Evolutionary conservation across 2,113 vertebrate species (phyloP), one percentile per base, ranked within the genome.

Genomic region (Chionis minor): DNA sequence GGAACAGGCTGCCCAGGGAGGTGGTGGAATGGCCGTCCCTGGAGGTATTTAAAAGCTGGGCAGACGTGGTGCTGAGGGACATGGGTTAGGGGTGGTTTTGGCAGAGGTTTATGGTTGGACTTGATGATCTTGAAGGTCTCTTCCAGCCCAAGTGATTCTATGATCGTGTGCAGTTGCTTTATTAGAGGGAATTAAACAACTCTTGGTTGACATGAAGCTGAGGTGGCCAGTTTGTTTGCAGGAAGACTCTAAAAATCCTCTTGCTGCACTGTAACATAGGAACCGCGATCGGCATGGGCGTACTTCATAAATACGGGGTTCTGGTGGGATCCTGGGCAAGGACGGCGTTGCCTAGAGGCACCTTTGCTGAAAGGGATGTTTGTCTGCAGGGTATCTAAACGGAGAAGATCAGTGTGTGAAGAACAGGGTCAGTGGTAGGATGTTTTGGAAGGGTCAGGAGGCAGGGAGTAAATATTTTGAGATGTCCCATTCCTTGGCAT

Each of bases 261-360:
- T 67, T 58, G 49, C 45, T 70, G 27, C 20, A 24, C 45, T 2
- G 0, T n/a, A 65, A 65, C 6, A 3, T 0, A 56, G 63, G 49
- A 80, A 10, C 28, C 42, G 11, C 14, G 47, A 24, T 10, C 54
- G 74, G 27, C 18, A 15, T 0, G 14, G 27, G 32, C 4, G 0
- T 2, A 2, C 21, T 65, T 27, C 7, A 38, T 56, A 40, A 47
- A 27, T 18, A 4, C 0, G 20, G 18, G 20, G 14, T 52, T 45
- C 38, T 9, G 21, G 14, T 33, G n/a, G 23, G 15, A 14, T 87
- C 16, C 38, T 26, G 73, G 18, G 27, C 59, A 52, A 26, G 45
- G 5, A 11, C 3, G 3, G 44, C 21, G 1, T 13, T 70, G 63
- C 35, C 28, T 17, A 3, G 32, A 30, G 58, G 11, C n/a, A 35